Conservation (phyloP, 1,140 invertebrate species). For the Aplysia californica region DNA sequence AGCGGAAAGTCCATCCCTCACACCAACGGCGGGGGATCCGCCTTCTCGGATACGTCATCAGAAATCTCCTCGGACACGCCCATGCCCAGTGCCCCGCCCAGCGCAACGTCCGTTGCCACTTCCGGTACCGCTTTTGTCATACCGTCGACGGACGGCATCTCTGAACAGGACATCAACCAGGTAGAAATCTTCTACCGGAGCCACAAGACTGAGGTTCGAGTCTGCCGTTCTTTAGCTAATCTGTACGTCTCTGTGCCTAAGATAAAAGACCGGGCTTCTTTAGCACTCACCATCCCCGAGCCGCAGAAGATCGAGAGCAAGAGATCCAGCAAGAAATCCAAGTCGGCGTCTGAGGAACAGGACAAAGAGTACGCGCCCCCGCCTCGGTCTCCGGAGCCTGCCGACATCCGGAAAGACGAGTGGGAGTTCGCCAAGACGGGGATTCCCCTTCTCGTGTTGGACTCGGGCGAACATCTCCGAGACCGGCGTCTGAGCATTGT, state of each 20-base stretch:
- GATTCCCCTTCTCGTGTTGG: constrained; percentile 83
- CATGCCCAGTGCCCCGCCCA: constrained; percentile 25
- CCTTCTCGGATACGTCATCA: constrained; percentile 37
- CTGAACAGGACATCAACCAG: constrained; percentile 79
- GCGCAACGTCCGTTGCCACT: constrained; percentile 1
- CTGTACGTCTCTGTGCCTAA: constrained; percentile 72
- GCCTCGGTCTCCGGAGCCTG: constrained; percentile 7
- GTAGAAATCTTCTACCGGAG: constrained; percentile 84
- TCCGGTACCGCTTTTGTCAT: neutral
- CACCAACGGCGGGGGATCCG: constrained; percentile 3
- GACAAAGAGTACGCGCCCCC: neutral
- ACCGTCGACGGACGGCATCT: constrained; percentile 65
- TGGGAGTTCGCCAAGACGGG: constrained; percentile 85
- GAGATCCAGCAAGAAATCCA: neutral
- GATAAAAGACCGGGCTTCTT: constrained; percentile 21
- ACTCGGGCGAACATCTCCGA: constrained; percentile 76
- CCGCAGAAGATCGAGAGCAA: constrained; percentile 27
- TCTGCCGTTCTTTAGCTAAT: constrained; percentile 84
- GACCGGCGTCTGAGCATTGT: constrained; percentile 81
- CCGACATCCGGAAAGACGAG: constrained; percentile 53
- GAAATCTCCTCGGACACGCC: constrained; percentile 38
- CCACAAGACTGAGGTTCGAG: constrained; percentile 82
- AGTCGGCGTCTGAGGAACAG: neutral
- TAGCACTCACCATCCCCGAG: constrained; percentile 53
- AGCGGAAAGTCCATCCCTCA: too few species aligned